Evolutionary conservation across 1,140 invertebrate species (phyloP).

Genomic region (Euura lappo): DNA sequence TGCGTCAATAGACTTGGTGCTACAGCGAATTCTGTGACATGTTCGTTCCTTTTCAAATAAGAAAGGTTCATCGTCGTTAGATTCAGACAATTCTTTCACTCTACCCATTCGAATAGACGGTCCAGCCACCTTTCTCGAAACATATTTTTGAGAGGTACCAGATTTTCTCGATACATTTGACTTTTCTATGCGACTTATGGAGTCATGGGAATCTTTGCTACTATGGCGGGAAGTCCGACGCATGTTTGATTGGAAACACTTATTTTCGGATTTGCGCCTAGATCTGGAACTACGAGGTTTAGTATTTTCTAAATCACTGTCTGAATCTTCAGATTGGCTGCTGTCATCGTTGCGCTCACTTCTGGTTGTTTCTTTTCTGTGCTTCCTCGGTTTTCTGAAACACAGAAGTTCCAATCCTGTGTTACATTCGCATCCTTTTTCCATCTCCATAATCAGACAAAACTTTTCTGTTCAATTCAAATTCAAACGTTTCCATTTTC

Average conservation of each 20-base stretch:
- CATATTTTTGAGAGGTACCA: neutral
- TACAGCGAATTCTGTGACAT: too few species aligned
- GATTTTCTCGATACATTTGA: neutral
- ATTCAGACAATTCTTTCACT: neutral
- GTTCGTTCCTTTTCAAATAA: too few species aligned
- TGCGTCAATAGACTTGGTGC: too few species aligned
- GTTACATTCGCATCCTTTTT: constrained; percentile 10
- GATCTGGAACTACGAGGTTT: neutral
- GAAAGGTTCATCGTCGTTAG: neutral
- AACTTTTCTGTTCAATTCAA: neutral
- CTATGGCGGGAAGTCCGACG: too few species aligned
- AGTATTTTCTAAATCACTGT: neutral
- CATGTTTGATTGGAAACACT: too few species aligned
- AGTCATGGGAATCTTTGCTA: neutral
- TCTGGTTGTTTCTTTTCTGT: neutral
- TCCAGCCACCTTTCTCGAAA: neutral
- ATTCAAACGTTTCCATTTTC: neutral
- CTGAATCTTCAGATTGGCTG: neutral
- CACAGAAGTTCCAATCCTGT: constrained; percentile 12
- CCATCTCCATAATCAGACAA: neutral
- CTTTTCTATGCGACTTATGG: neutral
- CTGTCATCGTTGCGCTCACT: neutral
- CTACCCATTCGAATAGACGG: neutral
- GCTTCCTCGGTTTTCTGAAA: constrained; percentile 9
- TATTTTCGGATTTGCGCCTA: neutral